phyloP scores from a whole-genome alignment of 2,888 invertebrate genomes.

The Panzeria rudis region DNA sequence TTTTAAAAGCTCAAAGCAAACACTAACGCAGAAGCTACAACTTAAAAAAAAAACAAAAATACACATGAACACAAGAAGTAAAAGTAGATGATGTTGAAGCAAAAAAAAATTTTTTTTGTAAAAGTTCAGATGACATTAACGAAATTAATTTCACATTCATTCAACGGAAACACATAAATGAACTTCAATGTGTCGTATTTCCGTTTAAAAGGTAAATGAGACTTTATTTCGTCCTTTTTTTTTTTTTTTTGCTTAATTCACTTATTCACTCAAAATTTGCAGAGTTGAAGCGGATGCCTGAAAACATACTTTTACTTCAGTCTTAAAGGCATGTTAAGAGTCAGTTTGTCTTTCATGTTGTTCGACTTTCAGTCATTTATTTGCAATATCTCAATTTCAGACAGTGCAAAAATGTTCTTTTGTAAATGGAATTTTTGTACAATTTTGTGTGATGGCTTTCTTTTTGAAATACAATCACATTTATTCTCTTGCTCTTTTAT shows the following conservation, averaged over 20 bases:
- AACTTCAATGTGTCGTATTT: constrained; percentile 64
- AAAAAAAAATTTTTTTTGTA: neutral
- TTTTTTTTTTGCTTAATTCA: constrained; percentile 6
- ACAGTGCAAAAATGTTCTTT: constrained; percentile 29
- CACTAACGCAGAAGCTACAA: neutral
- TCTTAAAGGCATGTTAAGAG: neutral
- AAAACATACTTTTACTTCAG: constrained; percentile 30
- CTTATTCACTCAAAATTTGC: constrained; percentile 11
- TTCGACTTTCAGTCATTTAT: constrained; percentile 18
- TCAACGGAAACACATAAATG: constrained; percentile 64
- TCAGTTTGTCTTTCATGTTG: neutral
- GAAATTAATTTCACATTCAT: constrained; percentile 66
- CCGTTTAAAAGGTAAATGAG: constrained; percentile 55
- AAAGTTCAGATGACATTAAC: constrained; percentile 56
- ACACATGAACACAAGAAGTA: neutral
- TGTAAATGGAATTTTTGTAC: constrained; percentile 21
- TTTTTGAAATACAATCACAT: constrained; percentile 25
- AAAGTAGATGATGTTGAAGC: neutral
- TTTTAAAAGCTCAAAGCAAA: neutral
- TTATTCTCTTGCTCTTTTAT: neutral
- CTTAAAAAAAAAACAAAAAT: neutral
- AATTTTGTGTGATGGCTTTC: constrained; percentile 27
- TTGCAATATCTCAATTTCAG: constrained; percentile 13
- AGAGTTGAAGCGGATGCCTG: neutral
- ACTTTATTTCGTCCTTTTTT: constrained; percentile 24